Base-by-base conservation (phyloP, 2,888 invertebrate genomes). In the Drosophila hamatofila region DNA sequence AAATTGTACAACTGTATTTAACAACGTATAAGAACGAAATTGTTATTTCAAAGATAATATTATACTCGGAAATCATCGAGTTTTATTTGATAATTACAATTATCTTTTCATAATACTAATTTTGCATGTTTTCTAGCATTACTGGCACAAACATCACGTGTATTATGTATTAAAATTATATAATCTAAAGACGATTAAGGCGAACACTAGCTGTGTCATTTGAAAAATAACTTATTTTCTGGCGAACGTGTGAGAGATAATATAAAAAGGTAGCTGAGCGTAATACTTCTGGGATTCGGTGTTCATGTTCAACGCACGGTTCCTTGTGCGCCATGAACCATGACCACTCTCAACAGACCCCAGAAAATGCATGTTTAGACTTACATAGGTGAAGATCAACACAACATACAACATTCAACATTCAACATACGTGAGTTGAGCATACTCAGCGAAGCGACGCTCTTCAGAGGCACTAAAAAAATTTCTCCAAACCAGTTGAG, bases 401-500 rank as follows among this genome's bases (percentile, higher is more conserved):
- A 37, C 65, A 54, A 51, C 62, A 54, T 21, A 59, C 27, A 69
- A 39, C 42, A 46, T 25, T 42, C 54, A 42, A 30, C 48, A 14
- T 16, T 23, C 44, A 42, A 21, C 69, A 48, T 59, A 52, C 23
- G 42, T 75, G 2, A 56, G 61, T 27, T 39, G 62, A 54, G 44
- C 62, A 52, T 23, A 72, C 60, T 78, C 60, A 76, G 44, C 42
- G 55, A 65, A 65, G 25, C 65, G 59, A 69, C 70, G 80, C 80
- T 77, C 75, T 80, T 75, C 59, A 58, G 46, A 8, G 25, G n/a
- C 33, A 39, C 42, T 30, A 49, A 49, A 62, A 42, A 77, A 79
- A 79, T 77, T 77, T 77, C 80, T 77, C 80, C 77, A 80, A 77
- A 77, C 77, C 75, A 75, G 77, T 77, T 51, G 14, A 60, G 30